Conservation (phyloP, 2,113 vertebrate species). For the Scalopus aquaticus region DNA sequence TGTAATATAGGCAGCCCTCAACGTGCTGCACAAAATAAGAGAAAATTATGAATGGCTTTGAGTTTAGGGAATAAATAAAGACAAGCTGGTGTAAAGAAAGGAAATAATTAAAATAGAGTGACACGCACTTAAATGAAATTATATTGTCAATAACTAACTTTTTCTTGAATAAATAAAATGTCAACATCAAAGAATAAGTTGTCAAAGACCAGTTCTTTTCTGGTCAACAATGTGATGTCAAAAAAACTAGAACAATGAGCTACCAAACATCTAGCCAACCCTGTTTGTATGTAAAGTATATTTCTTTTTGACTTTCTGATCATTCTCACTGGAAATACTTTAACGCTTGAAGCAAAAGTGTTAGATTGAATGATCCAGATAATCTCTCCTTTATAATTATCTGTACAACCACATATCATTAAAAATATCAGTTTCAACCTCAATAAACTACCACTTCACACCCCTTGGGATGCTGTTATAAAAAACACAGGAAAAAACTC, state of each 20-base stretch:
- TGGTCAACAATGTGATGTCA: neutral
- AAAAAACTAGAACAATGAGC: neutral
- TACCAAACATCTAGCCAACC: neutral
- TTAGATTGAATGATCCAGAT: neutral
- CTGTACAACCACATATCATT: neutral
- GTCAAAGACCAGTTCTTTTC: neutral
- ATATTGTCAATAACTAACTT: slow-evolving; percentile 65
- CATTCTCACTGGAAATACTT: neutral
- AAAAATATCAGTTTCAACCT: neutral
- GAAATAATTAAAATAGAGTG: slow-evolving; percentile 49
- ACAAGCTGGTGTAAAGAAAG: slow-evolving; percentile 59
- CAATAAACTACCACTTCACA: neutral
- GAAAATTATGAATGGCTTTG: neutral
- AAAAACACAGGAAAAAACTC: neutral
- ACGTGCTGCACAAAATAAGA: neutral
- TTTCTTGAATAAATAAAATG: slow-evolving; percentile 41
- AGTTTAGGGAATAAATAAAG: slow-evolving; percentile 60
- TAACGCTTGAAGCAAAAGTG: neutral
- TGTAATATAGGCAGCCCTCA: neutral
- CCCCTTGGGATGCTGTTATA: neutral
- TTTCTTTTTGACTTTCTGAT: neutral
- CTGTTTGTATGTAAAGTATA: neutral
- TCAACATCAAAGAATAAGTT: slow-evolving; percentile 28
- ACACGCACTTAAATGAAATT: slow-evolving; percentile 49
- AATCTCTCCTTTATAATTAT: neutral